Base-by-base conservation (phyloP, 2,113 vertebrate genomes). In the Zosterops borbonicus region DNA sequence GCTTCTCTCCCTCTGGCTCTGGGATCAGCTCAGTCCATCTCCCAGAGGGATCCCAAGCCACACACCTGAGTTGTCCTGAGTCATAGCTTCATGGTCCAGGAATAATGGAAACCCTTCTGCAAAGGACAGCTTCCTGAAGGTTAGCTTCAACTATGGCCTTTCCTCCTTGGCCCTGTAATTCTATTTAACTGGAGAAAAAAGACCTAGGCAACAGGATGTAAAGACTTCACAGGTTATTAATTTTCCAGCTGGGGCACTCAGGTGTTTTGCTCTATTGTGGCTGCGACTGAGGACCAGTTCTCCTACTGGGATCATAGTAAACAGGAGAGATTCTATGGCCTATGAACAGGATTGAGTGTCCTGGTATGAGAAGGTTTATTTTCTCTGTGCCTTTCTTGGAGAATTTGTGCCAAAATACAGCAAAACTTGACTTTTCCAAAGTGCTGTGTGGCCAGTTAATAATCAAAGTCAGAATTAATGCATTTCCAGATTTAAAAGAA, bases 321-420 rank as follows among this genome's bases (percentile, higher is more conserved):
- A 17, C 44, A 69, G 25, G 50, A 65, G 56, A 74, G 24, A 44
- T 83, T 49, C 42, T 33, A 33, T n/a, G 12, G 19, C 29, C 24
- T 71, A 12, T 46, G 46, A 55, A 11, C 17, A n/a, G 44, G 50
- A 63, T 28, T 2, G 20, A 27, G 22, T 60, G 62, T 62, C 49
- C 46, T 76, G 17, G 4, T 56, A 27, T 37, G 39, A 75, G 35
- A 12, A 79, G 28, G 18, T 82, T 73, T 55, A 29, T 73, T 87
- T 89, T 87, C n/a, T 82, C 53, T 76, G 77, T 92, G 83, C 84
- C 89, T 95, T 95, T 82, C 77, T 89, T 64, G 37, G 56, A 89
- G 62, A 59, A n/a, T 76, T 79, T 60, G 18, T 39, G 35, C 81
- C 41, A 31, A 73, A 63, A 28, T 80, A 23, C 4, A 44, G 58